A percentile compares a stretch with the other conserved stretches of the same genome.
phyloP scores from a whole-genome alignment of 1,140 invertebrate genomes.

The Oryctes rhinoceros region DNA sequence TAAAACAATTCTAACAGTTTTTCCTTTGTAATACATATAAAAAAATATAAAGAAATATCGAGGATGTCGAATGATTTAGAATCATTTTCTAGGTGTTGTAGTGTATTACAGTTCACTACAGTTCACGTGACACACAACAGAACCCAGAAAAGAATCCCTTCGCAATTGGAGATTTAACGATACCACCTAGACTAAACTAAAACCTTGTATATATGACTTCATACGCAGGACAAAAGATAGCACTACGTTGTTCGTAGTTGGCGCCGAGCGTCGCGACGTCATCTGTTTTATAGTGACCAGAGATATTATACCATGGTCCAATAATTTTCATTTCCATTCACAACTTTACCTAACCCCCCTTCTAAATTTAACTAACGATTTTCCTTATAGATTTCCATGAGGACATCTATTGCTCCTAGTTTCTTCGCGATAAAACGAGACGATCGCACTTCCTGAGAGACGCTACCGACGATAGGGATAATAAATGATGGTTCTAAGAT shows the following conservation, averaged over 20 bases:
- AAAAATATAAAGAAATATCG: background rate
- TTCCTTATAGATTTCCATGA: constrained; percentile 27
- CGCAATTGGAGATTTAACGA: background rate
- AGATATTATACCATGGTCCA: constrained; percentile 47
- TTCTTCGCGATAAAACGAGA: background rate
- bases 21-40: background rate
- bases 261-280: constrained; percentile 47
- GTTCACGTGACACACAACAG: background rate
- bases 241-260: constrained; percentile 22
- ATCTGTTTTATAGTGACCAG: constrained; percentile 49
- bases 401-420: background rate
- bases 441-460: background rate
- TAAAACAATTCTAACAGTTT: no score
- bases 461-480: background rate
- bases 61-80: background rate
- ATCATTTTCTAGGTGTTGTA: background rate
- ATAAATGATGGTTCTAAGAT: background rate
- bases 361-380: constrained; percentile 39
- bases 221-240: constrained; percentile 17
- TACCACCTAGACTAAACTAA: background rate
- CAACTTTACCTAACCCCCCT: constrained; percentile 40
- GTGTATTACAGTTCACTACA: background rate
- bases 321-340: constrained; percentile 46
- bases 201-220: background rate
- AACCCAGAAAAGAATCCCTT: background rate